Conservation (phyloP, 1,140 invertebrate genomes). For the Ceratitis capitata region DNA sequence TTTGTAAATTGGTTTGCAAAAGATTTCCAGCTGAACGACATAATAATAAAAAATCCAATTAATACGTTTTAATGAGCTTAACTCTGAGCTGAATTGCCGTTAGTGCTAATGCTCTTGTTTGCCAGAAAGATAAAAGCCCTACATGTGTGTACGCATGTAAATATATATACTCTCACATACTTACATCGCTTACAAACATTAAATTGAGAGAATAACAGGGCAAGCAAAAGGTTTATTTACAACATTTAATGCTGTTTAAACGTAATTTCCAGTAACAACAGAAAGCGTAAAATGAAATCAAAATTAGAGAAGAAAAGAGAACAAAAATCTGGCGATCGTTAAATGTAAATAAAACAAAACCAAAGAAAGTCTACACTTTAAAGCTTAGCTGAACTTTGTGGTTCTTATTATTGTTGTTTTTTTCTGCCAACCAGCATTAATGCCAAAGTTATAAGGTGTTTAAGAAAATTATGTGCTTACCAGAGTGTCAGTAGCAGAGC, state of each 20-base stretch:
- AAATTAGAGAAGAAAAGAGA: too few species aligned
- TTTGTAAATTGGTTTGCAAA: not conserved
- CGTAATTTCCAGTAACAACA: not conserved
- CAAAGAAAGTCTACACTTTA: not conserved
- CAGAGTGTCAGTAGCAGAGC: not conserved
- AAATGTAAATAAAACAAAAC: not conserved
- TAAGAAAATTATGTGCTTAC: slow-evolving; percentile 20
- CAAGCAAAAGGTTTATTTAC: not conserved
- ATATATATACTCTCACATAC: not conserved
- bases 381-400: too few species aligned
- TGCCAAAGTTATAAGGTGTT: slow-evolving; percentile 3
- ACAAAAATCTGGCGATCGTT: too few species aligned
- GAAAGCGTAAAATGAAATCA: not conserved
- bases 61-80: slow-evolving; percentile 32
- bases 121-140: not conserved
- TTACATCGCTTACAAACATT: not conserved
- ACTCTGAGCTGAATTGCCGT: not conserved
- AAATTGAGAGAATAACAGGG: not conserved
- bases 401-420: not conserved
- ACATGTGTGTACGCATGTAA: too few species aligned
- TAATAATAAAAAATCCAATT: slow-evolving; percentile 13
- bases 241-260: not conserved
- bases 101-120: not conserved
- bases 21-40: not conserved
- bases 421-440: not conserved